phyloP scores from a whole-genome alignment of 2,888 invertebrate genomes.

The Proisotoma minuta region DNA sequence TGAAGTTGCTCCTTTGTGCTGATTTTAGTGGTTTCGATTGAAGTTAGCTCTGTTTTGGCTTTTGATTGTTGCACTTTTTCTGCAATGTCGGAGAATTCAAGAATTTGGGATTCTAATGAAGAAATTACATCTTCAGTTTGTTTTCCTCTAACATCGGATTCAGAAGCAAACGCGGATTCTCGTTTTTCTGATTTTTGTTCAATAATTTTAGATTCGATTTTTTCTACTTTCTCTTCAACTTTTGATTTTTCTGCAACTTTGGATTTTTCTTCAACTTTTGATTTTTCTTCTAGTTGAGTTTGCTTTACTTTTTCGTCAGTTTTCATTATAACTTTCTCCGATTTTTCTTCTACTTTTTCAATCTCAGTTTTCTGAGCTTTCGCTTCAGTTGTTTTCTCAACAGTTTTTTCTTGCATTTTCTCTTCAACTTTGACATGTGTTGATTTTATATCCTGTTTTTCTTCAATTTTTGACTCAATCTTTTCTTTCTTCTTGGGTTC shows the following conservation, averaged over 20 bases:
- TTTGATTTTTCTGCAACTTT: not conserved
- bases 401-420: not conserved
- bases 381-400: not conserved
- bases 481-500: not conserved
- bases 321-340: slow-evolving; percentile 1
- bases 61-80: not conserved
- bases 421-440: not conserved
- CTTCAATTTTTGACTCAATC: not conserved
- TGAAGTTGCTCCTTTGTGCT: not conserved
- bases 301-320: not conserved
- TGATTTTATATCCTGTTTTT: not conserved
- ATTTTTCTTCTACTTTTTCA: slow-evolving; percentile 5
- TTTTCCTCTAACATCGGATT: not conserved
- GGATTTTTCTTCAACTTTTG: not conserved
- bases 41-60: not conserved
- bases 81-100: slow-evolving; percentile 25
- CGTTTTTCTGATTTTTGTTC: slow-evolving; percentile 14
- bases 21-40: not conserved
- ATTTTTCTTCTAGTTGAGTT: not conserved
- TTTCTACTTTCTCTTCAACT: not conserved
- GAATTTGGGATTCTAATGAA: slow-evolving; percentile 35
- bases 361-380: not conserved
- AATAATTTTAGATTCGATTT: not conserved
- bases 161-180: not conserved
- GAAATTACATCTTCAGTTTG: slow-evolving; percentile 34